Base-by-base conservation (phyloP, 2,797 vertebrate species). In the Sitta carolinensis region DNA sequence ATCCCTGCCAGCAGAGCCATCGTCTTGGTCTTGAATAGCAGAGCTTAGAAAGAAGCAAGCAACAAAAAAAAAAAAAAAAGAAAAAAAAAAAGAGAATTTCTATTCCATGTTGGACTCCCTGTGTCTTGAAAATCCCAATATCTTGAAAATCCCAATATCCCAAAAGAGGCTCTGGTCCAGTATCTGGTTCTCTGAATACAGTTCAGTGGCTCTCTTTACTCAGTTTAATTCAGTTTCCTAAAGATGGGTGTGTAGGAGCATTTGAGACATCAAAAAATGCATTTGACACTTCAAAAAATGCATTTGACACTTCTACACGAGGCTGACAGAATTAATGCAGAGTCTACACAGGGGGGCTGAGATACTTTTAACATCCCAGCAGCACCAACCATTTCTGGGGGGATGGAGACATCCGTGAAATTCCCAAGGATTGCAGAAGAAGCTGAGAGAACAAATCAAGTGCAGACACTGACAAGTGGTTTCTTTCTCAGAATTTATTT, bases 401-500 rank as follows among this genome's bases (percentile, higher is more conserved):
- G 4, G 6, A 7, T 12, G 57, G 78, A 76, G 40, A 18, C 3
- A 17, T 10, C 29, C 32, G 27, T 16, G n/a, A 30, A 51, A 38
- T 84, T 58, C 67, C 54, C 42, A 15, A 1, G 12, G 43, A 7
- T 15, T 69, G 22, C 4, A n/a, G 30, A 72, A n/a, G 43, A 40
- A 76, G n/a, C 8, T 64, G 30, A 43, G 34, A 38, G 19, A 54
- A 57, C 20, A 47, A 62, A 32, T 16, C 29, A 36, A 5, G 5
- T 1, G 6, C 2, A 26, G 50, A 7, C 25, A 27, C 9, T 32
- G 55, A 5, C 4, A 15, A 6, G n/a, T 3, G 13, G 20, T 42
- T 38, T 27, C 27, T 26, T 38, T 21, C 61, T 80, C 15, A 57
- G 57, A 43, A 30, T 25, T 55, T 15, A 32, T 26, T 48, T 79